Evolutionary conservation across 2,113 vertebrate genomes (phyloP), one percentile per base, ranked within the genome.

Genomic region (Ammodramus savannarum): DNA sequence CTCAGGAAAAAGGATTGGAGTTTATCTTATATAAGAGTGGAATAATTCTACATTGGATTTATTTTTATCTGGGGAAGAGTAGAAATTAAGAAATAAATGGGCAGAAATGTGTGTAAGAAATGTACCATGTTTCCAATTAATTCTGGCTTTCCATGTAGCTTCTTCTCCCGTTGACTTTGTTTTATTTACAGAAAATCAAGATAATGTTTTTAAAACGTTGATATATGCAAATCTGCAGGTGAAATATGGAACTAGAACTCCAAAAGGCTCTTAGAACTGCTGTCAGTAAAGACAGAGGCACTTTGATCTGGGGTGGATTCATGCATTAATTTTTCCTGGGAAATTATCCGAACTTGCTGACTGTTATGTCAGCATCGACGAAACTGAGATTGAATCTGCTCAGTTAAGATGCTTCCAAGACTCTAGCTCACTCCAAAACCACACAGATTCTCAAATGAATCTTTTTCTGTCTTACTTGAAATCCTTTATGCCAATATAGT

Each of bases 391-490:
- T 67, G 48, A 61, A 43, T 71, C 16, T 14, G 6, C 20, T 63
- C 2, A 6, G 31, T 17, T 76, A 34, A 58, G 15, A 52, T 54
- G 10, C 8, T 68, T 21, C 26, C 29, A 76, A 43, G 38, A 62
- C 48, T 25, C 23, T 48, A 49, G 58, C 20, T 73, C 26, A 32
- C 5, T 80, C n/a, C 15, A 58, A 81, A 62, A 43, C 39, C 20
- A 32, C 0, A 0, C 41, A 58, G 23, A 54, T 43, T 54, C 21
- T 63, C 15, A 81, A 72, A 78, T 19, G 0, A 63, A 80, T 23
- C 9, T 8, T 72, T 39, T 67, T 36, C 6, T 58, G 3, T 38
- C 31, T 48, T 63, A 19, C 11, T 51, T 43, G 26, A 67, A 34
- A 38, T 80, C 2, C 13, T 87, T 67, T 34, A 43, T 76, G 6